Percentiles rank a stretch among this genome's conserved stretches.
These are phyloP conservation scores for Brachionus asplanchnoidis DNA, from an alignment of 1,140 invertebrate species.

Conservation along the genomic window DNA sequence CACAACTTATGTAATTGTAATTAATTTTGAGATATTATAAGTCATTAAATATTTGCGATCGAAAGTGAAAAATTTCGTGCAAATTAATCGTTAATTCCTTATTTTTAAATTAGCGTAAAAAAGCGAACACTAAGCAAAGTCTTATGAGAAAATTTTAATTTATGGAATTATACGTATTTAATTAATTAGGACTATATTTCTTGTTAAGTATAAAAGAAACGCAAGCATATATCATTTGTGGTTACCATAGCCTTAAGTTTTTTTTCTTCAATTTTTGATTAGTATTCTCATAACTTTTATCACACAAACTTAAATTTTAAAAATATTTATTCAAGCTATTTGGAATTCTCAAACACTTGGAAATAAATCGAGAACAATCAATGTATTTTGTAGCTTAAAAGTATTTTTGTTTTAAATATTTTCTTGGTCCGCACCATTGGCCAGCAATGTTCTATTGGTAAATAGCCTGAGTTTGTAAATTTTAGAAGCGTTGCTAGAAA, in stretches of 20 bases:
- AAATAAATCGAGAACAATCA: background rate
- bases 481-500: background rate
- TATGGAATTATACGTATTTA: background rate
- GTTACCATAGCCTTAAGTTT: constrained; percentile 13
- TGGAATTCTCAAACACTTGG: background rate
- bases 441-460: background rate
- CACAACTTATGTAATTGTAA: background rate
- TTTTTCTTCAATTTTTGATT: constrained; percentile 1
- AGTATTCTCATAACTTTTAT: background rate
- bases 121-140: background rate
- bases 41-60: constrained; percentile 1
- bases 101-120: background rate
- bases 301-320: background rate
- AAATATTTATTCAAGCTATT: background rate
- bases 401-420: background rate
- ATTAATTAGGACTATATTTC: background rate
- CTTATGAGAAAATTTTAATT: background rate
- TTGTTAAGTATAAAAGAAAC: background rate
- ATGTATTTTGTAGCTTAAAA: background rate
- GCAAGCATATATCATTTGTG: background rate
- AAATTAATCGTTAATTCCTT: constrained; percentile 6
- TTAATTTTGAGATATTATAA: background rate
- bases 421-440: background rate
- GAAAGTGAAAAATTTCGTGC: constrained; percentile 30
- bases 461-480: background rate